A percentile compares a stretch with the other conserved stretches of the same genome.
phyloP scores from a whole-genome alignment of 2,888 invertebrate genomes.

The Torymus aiolomorphi region DNA sequence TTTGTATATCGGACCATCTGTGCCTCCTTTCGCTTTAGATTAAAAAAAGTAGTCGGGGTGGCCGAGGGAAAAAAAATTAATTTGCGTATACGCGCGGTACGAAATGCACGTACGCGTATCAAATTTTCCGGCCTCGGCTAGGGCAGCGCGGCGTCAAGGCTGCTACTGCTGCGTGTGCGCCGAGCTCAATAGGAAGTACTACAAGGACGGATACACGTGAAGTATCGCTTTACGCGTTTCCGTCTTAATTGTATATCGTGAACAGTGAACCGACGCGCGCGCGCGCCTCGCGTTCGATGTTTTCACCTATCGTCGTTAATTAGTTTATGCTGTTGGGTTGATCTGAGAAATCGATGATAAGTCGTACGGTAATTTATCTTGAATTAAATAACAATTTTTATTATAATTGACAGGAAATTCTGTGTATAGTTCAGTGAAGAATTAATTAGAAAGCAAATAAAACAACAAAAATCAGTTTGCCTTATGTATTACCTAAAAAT shows the following conservation, averaged over 20 bases:
- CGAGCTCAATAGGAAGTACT: slow-evolving; percentile 49
- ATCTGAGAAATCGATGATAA: no score
- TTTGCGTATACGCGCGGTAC: background rate
- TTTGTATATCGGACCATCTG: no score
- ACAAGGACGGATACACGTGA: slow-evolving; percentile 46
- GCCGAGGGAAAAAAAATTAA: slow-evolving; percentile 40
- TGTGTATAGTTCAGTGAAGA: no score
- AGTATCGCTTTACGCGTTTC: slow-evolving; percentile 52
- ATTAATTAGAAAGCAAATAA: no score
- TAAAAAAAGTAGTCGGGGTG: slow-evolving; percentile 1
- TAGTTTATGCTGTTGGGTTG: no score
- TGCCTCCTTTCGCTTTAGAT: background rate
- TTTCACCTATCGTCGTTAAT: no score
- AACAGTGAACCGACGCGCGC: slow-evolving; percentile 1
- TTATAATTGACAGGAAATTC: no score
- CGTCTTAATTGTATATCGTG: slow-evolving; percentile 28
- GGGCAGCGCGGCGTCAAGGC: slow-evolving; percentile 23
- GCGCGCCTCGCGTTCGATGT: no score
- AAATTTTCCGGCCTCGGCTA: slow-evolving; percentile 35
- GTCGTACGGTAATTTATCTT: no score
- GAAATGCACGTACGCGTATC: slow-evolving; percentile 35
- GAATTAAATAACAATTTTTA: no score
- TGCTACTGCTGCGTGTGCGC: background rate
- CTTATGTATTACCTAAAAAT: no score
- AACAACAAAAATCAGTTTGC: no score